Percentiles rank a stretch among this genome's conserved stretches.
Conservation (phyloP, 2,797 vertebrate genomes). For the Muraenolepis orangiensis region DNA sequence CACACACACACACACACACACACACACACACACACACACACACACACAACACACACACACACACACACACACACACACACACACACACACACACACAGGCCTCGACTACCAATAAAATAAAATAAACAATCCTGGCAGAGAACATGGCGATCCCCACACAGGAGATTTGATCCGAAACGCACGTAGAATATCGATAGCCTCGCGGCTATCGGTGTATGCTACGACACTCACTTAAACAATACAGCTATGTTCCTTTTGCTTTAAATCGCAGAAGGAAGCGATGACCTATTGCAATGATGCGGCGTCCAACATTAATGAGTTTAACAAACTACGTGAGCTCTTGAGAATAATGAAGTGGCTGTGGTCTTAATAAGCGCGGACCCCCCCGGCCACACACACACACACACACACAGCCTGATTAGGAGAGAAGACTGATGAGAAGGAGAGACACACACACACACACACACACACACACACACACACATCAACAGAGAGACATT, state of each 20-base stretch:
- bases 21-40: neutral
- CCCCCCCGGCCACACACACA: constrained; percentile 56
- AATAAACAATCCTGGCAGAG: neutral
- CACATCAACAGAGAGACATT: constrained; percentile 39
- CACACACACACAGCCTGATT: constrained; percentile 63
- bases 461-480: too few species aligned
- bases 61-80: neutral
- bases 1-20: neutral
- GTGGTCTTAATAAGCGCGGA: constrained; percentile 39
- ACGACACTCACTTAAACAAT: too few species aligned
- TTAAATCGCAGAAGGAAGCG: too few species aligned
- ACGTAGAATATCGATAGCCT: neutral
- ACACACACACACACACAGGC: neutral
- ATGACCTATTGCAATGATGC: too few species aligned
- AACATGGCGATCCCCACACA: too few species aligned
- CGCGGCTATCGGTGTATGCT: neutral
- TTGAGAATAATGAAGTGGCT: constrained; percentile 67
- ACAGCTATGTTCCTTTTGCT: too few species aligned
- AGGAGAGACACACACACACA: constrained; percentile 43
- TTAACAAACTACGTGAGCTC: too few species aligned
- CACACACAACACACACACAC: neutral
- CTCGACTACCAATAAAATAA: neutral
- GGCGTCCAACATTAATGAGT: too few species aligned
- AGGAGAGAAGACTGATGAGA: constrained; percentile 35
- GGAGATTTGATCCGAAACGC: neutral